A percentile compares a stretch with the other conserved stretches of the same genome.
These are phyloP conservation scores for Eurystomus glaucurus DNA, from an alignment of 2,797 vertebrate genomes.

Conservation along the genomic window DNA sequence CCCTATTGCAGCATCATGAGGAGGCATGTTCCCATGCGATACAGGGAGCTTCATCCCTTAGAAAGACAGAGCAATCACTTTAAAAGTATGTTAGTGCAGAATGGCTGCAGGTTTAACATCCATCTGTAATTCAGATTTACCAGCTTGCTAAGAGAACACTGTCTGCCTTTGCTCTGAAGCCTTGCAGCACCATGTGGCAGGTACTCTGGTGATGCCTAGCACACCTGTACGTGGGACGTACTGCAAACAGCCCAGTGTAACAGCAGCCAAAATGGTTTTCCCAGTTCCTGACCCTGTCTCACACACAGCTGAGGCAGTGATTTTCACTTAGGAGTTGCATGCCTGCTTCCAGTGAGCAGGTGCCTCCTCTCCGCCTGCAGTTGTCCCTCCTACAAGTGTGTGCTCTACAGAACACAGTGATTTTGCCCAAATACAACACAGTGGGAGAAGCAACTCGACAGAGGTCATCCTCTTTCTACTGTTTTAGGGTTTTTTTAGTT, in stretches of 20 bases:
- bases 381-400: rapidly evolving
- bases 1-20: rapidly evolving
- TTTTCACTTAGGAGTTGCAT: neutral
- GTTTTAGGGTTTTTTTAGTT: neutral
- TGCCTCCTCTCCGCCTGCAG: neutral
- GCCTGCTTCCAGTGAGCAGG: neutral
- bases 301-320: neutral
- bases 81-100: neutral
- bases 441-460: rapidly evolving
- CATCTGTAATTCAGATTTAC: neutral
- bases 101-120: neutral
- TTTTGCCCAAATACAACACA: neutral
- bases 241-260: neutral
- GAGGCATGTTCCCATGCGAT: neutral
- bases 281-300: neutral
- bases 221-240: rapidly evolving
- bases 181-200: rapidly evolving
- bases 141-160: no score
- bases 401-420: neutral
- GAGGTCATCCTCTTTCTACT: neutral
- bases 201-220: rapidly evolving
- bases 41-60: rapidly evolving
- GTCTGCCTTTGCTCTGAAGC: rapidly evolving
- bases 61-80: neutral
- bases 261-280: neutral